Evolutionary conservation across 2,113 vertebrate genomes (phyloP).

Genomic region (Oenanthe oenanthe): DNA sequence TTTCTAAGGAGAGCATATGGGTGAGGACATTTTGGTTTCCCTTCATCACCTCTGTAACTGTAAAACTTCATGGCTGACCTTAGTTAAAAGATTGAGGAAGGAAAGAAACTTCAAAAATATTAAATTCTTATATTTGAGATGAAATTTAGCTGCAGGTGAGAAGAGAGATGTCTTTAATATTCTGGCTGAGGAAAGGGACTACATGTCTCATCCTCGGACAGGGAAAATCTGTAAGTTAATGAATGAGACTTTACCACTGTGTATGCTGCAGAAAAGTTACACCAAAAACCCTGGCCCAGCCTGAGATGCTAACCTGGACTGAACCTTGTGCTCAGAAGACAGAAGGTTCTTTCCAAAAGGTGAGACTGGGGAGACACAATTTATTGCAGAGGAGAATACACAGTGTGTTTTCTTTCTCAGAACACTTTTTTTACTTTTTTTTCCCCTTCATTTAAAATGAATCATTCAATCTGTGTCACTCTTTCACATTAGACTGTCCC

Average conservation of each 20-base stretch:
- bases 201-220: neutral
- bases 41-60: neutral
- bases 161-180: neutral
- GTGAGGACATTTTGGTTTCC: neutral
- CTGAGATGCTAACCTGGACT: neutral
- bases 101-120: neutral
- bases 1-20: neutral
- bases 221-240: neutral
- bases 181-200: neutral
- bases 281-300: neutral
- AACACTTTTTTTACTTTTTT: neutral
- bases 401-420: neutral
- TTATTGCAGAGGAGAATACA: neutral
- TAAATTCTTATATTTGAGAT: neutral
- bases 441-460: slow-evolving; percentile 30
- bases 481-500: neutral
- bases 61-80: neutral
- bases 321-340: neutral
- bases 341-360: neutral
- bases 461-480: slow-evolving; percentile 29
- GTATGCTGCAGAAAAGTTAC: neutral
- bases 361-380: neutral
- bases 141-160: neutral
- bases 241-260: neutral
- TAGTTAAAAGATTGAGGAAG: neutral